Percentiles rank a stretch among this genome's conserved stretches.
These are phyloP conservation scores for Selene dorsalis DNA, from an alignment of 2,797 vertebrate genomes.

Conservation along the genomic window DNA sequence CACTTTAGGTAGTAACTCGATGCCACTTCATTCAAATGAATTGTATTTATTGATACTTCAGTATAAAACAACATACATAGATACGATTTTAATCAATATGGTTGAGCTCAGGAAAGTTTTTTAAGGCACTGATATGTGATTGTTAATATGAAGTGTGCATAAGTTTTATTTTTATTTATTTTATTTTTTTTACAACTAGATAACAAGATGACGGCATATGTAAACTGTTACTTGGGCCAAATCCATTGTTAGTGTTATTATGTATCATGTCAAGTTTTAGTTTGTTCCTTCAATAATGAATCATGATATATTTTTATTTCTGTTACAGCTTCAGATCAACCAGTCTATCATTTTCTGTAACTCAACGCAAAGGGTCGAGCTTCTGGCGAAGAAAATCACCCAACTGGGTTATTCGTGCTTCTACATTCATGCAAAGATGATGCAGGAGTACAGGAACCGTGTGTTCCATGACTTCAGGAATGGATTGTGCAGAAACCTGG, in stretches of 20 bases:
- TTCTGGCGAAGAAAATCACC: constrained; percentile 81
- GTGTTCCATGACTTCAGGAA: constrained; percentile 83
- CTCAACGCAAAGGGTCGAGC: constrained; percentile 81
- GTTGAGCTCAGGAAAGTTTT: too few relatives aligned
- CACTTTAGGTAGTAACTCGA: neutral
- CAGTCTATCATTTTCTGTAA: constrained; percentile 83
- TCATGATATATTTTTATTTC: constrained; percentile 2
- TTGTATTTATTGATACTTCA: neutral
- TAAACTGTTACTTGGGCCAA: neutral
- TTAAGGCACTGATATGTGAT: neutral
- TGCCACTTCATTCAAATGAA: too few relatives aligned
- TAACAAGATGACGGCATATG: too few relatives aligned
- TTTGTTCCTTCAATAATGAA: neutral
- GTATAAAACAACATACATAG: neutral
- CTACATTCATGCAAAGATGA: constrained; percentile 84
- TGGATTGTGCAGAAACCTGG: constrained; percentile 81
- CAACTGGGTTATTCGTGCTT: constrained; percentile 84
- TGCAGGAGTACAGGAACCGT: constrained; percentile 83
- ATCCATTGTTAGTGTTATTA: too few relatives aligned
- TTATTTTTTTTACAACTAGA: too few relatives aligned
- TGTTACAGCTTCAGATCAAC: constrained; percentile 78
- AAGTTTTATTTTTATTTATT: too few relatives aligned
- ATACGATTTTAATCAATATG: neutral
- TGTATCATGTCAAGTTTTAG: too few relatives aligned
- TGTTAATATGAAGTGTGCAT: neutral